phyloP scores from a whole-genome alignment of 2,113 vertebrate species.

The Ammodytes dubius region DNA sequence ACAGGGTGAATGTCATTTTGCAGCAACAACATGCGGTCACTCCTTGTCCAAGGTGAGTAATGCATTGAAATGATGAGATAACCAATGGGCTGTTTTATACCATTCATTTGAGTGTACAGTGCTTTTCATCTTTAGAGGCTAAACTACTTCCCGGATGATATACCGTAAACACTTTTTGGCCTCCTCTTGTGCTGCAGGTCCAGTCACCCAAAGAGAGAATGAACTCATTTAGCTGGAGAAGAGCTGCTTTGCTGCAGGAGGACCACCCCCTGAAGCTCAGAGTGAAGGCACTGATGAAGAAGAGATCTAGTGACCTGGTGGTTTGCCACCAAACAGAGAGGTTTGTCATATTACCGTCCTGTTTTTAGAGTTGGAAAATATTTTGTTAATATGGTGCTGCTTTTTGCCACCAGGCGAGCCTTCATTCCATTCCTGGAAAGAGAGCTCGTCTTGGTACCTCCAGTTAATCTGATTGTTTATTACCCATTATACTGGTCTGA shows the following conservation, averaged over 20 bases:
- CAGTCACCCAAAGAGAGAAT: neutral
- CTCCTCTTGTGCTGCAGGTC: slow-evolving; percentile 14
- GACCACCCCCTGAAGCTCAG: slow-evolving; percentile 70
- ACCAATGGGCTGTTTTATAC: neutral
- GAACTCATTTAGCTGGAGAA: neutral
- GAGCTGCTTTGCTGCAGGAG: neutral
- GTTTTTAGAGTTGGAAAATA: too few species aligned
- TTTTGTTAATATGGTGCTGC: too few species aligned
- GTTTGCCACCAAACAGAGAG: neutral
- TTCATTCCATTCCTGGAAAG: too few species aligned
- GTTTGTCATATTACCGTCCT: slow-evolving; percentile 38
- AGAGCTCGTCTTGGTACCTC: too few species aligned
- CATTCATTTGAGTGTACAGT: neutral
- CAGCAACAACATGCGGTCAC: slow-evolving; percentile 11
- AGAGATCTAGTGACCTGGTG: neutral
- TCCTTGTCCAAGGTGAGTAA: slow-evolving; percentile 55
- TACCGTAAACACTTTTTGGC: neutral
- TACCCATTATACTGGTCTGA: too few species aligned
- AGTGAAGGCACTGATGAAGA: slow-evolving; percentile 56
- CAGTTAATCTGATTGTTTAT: too few species aligned
- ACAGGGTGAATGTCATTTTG: slow-evolving; percentile 67
- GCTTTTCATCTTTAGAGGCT: neutral
- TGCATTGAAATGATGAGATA: neutral
- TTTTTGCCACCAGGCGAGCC: too few species aligned
- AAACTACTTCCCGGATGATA: neutral